phyloP scores from a whole-genome alignment of 2,113 vertebrate genomes.

The Chunga burmeisteri region DNA sequence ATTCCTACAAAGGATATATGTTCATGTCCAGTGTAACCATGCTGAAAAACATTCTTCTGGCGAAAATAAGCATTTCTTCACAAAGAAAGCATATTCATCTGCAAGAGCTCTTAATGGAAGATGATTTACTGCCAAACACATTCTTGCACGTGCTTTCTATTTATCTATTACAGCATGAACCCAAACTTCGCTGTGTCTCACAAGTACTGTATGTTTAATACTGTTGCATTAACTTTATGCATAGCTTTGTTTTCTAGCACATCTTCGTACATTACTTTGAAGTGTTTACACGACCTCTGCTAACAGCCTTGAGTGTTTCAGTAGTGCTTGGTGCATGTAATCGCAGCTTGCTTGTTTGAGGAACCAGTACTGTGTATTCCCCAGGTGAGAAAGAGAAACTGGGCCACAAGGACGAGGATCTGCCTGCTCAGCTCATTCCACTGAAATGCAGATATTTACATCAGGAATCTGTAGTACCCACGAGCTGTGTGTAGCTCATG shows the following conservation, averaged over 20 bases:
- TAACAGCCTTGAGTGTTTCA: background rate
- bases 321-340: too few relatives aligned
- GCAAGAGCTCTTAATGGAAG: background rate
- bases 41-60: background rate
- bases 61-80: background rate
- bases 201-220: background rate
- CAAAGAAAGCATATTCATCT: background rate
- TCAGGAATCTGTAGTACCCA: background rate
- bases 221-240: background rate
- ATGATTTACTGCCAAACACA: background rate
- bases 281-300: background rate
- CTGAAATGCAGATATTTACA: background rate
- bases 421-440: background rate
- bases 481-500: background rate
- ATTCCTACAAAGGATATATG: background rate
- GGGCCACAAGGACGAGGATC: background rate
- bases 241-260: background rate
- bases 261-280: background rate
- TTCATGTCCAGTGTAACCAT: accelerated
- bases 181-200: background rate
- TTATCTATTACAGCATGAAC: background rate
- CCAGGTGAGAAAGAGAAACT: background rate
- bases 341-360: background rate
- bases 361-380: background rate
- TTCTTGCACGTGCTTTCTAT: background rate